Evolutionary conservation across 2,888 invertebrate species (phyloP).

Genomic region (Pardosa pseudoannulata): DNA sequence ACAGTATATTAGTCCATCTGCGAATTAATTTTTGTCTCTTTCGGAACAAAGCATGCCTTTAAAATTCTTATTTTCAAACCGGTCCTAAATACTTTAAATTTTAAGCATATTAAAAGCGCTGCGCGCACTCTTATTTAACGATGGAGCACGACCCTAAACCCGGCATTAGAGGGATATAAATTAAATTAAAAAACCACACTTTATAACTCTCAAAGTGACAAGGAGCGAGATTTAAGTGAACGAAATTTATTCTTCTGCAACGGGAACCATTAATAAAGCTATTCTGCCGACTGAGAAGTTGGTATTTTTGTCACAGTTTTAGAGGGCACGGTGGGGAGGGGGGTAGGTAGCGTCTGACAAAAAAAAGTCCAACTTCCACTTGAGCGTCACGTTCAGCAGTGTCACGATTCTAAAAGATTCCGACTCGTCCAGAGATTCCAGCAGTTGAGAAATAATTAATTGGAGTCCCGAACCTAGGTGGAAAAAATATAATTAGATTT

Average conservation of each 20-base stretch:
- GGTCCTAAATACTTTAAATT: constrained; percentile 45
- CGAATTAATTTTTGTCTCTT: neutral
- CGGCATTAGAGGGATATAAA: constrained; percentile 51
- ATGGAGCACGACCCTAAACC: constrained; percentile 11
- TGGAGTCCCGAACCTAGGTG: constrained; percentile 60
- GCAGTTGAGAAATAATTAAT: constrained; percentile 72
- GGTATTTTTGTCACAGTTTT: constrained; percentile 69
- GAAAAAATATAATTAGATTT: constrained; percentile 70
- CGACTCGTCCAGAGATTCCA: constrained; percentile 64
- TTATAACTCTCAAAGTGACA: constrained; percentile 61
- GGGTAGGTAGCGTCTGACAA: neutral
- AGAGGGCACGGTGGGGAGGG: constrained; percentile 12
- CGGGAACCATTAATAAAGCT: constrained; percentile 68
- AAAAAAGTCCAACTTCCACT: constrained; percentile 46
- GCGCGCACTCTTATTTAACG: constrained; percentile 30
- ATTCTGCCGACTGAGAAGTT: constrained; percentile 36
- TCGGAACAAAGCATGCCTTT: neutral
- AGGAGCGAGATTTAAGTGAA: constrained; percentile 35
- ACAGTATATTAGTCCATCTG: constrained; percentile 6
- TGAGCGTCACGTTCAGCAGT: constrained; percentile 59
- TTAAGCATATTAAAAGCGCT: constrained; percentile 44
- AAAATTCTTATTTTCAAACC: neutral
- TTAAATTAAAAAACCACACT: constrained; percentile 69
- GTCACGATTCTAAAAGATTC: constrained; percentile 70
- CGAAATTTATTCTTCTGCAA: constrained; percentile 56